A percentile compares a stretch with the other conserved stretches of the same genome.
Conservation (phyloP, 2,888 invertebrate species). For the Diadromus collaris region DNA sequence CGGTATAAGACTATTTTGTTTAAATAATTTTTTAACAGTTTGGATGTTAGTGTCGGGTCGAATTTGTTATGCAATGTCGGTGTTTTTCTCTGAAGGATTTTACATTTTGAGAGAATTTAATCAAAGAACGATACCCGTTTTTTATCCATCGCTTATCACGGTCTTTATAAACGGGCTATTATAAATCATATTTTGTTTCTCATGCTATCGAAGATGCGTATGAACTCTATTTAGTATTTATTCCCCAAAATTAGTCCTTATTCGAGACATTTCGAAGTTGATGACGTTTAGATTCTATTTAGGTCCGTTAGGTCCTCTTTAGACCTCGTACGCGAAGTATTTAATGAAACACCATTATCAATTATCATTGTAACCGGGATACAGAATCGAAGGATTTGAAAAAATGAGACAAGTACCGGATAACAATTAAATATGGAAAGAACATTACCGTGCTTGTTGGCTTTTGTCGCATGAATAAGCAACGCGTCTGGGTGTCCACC, state of each 20-base stretch:
- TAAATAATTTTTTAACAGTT: too few species aligned
- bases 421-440: conserved; percentile 28
- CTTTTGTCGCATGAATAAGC: conserved; percentile 97
- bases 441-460: conserved; percentile 89
- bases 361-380: neutral
- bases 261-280: too few species aligned
- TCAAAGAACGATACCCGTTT: too few species aligned
- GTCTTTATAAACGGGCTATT: too few species aligned
- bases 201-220: neutral
- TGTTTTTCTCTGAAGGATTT: too few species aligned
- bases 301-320: too few species aligned
- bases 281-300: neutral
- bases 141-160: too few species aligned
- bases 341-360: conserved; percentile 18
- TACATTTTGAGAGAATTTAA: too few species aligned
- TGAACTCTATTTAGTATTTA: neutral
- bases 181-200: neutral
- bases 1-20: too few species aligned
- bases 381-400: neutral
- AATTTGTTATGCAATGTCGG: too few species aligned
- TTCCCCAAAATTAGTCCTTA: neutral
- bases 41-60: neutral
- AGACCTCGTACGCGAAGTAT: too few species aligned
- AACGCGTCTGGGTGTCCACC: conserved; percentile 97
- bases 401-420: neutral